Percentiles rank a stretch among this genome's conserved stretches.
Evolutionary conservation across 2,888 invertebrate genomes (phyloP).

Genomic region (Ditylenchus weischeri): DNA sequence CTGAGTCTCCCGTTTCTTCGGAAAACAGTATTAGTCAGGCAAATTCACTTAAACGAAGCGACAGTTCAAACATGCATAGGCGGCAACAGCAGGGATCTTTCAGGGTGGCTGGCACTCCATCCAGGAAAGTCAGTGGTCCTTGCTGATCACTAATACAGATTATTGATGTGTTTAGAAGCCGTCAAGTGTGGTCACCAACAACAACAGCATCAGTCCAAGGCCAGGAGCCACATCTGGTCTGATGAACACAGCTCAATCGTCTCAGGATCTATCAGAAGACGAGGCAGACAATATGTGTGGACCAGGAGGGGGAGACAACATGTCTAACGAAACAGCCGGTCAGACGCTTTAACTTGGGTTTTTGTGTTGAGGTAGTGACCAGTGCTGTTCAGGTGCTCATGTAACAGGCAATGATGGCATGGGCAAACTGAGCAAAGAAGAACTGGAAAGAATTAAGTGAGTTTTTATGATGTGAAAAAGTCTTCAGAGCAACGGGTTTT

Average conservation of each 20-base stretch:
- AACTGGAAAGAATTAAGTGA: constrained; percentile 54
- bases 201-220: constrained; percentile 11
- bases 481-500: too few species aligned
- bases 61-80: constrained; percentile 30
- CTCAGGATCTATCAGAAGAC: constrained; percentile 55
- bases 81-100: constrained; percentile 23
- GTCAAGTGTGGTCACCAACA: constrained; percentile 12
- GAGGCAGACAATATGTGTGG: constrained; percentile 25
- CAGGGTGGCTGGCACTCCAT: constrained; percentile 10
- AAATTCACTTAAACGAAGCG: constrained; percentile 50
- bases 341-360: too few species aligned
- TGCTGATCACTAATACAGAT: neutral
- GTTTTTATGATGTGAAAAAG: too few species aligned
- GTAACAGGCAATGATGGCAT: constrained; percentile 17
- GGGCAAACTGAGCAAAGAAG: constrained; percentile 50
- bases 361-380: too few species aligned
- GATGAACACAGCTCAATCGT: constrained; percentile 38
- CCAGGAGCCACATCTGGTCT: constrained; percentile 3
- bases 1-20: constrained; percentile 57
- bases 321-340: constrained; percentile 20
- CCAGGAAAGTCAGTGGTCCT: constrained; percentile 3
- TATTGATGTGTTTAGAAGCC: neutral
- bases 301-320: constrained; percentile 37
- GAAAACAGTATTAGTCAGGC: constrained; percentile 52
- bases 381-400: constrained; percentile 6